Base-by-base conservation (phyloP, 2,113 vertebrate species). In the Elaphurus davidianus region DNA sequence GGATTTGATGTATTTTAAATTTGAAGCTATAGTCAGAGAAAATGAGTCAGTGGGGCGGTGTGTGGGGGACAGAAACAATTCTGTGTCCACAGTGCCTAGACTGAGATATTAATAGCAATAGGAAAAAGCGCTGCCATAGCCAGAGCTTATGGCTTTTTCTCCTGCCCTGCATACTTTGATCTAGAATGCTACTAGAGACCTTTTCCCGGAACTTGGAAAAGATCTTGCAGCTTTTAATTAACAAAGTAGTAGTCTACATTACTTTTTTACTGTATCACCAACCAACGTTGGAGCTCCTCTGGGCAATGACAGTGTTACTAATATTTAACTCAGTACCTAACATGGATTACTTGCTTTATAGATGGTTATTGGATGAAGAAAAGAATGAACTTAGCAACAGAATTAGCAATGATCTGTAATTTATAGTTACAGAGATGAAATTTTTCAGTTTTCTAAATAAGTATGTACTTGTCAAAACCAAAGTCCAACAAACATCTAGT, bases 1-100 rank as follows among this genome's bases (percentile, higher is more conserved):
- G 27, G 28, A 97, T 92, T 90, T 90, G 47, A 60, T 36, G n/a
- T 67, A 45, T 59, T 97, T 98, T 95, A 94, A 94, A 92, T 82
- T 88, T 96, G 64, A 92, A 13, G 54, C 30, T 78, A 2, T 57
- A 83, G 23, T 91, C 67, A 94, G 9, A 97, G 64, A 67, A 92
- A 82, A n/a, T 5, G 27, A 90, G 14, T 92, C 62, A 59, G 14
- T 92, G 60, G 28, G 23, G 21, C 14, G 30, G 3, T 60, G 14
- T 87, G 2, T 87, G 8, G 15, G 60, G 27, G 50, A 94, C 30
- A 87, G 64, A 86, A 52, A 74, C 21, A 3, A 78, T 30, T 95
- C 36, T 12, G 57, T 45, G 25, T 87, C 27, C 57, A 1, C 30
- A 52, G 19, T 95, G 40, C 50, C 59, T 78, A 50, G 45, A 54